Percentiles rank a stretch among this genome's conserved stretches.
phyloP scores from a whole-genome alignment of 2,113 vertebrate genomes.

The Atrichornis clamosus region DNA sequence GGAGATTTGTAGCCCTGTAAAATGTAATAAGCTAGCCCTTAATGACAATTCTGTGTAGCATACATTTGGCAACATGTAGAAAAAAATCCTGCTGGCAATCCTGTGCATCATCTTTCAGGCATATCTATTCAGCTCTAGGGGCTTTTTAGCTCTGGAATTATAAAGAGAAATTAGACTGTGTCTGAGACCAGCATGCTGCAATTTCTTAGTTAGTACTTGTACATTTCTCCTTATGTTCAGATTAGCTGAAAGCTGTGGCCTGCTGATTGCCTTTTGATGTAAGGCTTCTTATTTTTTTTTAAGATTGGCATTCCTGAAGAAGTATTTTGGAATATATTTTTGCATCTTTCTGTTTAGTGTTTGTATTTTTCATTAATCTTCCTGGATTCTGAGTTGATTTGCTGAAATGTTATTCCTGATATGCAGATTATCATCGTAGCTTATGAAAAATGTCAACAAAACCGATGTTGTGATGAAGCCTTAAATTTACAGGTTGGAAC shows the following conservation, averaged over 20 bases:
- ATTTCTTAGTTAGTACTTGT: background rate
- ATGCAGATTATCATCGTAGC: background rate
- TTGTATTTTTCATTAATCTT: background rate
- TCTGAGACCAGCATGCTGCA: background rate
- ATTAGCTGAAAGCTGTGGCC: background rate
- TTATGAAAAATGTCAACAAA: background rate
- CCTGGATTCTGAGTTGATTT: background rate
- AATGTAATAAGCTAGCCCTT: constrained; percentile 45
- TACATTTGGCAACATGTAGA: constrained; percentile 9
- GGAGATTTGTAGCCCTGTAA: constrained; percentile 26
- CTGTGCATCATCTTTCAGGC: constrained; percentile 27
- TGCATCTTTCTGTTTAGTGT: background rate
- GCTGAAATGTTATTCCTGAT: background rate
- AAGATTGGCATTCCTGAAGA: background rate
- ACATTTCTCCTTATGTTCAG: background rate
- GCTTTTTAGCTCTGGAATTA: constrained; percentile 42
- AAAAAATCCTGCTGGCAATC: constrained; percentile 24
- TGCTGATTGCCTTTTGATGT: background rate
- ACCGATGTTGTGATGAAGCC: background rate
- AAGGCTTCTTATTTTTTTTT: background rate
- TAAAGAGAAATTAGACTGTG: constrained; percentile 11
- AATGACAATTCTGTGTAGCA: constrained; percentile 41
- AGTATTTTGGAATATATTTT: background rate
- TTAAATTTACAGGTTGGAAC: background rate
- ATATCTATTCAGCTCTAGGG: constrained; percentile 42